Percentiles rank a stretch among this genome's conserved stretches.
Conservation (phyloP, 92 coral and sea anemone species). For the Zoanthus sociatus region DNA sequence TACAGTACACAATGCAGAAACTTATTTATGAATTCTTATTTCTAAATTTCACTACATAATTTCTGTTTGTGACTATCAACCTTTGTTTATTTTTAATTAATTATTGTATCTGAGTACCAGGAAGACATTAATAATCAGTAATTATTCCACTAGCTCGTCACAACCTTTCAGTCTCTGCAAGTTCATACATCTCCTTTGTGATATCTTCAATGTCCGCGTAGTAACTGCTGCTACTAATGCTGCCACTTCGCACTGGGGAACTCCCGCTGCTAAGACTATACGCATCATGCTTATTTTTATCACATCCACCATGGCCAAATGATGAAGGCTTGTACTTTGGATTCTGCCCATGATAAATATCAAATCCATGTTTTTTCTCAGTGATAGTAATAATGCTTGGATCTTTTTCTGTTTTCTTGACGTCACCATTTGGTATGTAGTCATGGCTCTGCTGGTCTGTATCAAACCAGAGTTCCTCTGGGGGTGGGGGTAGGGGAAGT, state of each 20-base stretch:
- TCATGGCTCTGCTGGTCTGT: conserved; percentile 1
- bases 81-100: neutral
- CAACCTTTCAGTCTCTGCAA: conserved; percentile 75
- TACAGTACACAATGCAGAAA: neutral
- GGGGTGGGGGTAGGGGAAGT: conserved; percentile 4
- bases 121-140: neutral
- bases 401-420: conserved; percentile 12
- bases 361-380: conserved; percentile 19
- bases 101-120: neutral
- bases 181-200: conserved; percentile 82
- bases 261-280: conserved; percentile 38
- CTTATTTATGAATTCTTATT: neutral
- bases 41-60: neutral
- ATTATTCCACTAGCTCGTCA: conserved; percentile 12
- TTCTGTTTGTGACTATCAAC: neutral
- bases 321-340: conserved; percentile 28
- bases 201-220: conserved; percentile 92
- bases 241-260: conserved; percentile 30
- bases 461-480: conserved; percentile 4
- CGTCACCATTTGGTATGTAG: conserved; percentile 31
- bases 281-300: conserved; percentile 19
- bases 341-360: conserved; percentile 26
- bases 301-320: conserved; percentile 33
- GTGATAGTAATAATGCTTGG: conserved; percentile 2
- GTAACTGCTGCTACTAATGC: conserved; percentile 84